Evolutionary conservation across 2,888 invertebrate genomes (phyloP), one percentile per base, ranked within the genome.

Genomic region (Chloroclystis v-ata): DNA sequence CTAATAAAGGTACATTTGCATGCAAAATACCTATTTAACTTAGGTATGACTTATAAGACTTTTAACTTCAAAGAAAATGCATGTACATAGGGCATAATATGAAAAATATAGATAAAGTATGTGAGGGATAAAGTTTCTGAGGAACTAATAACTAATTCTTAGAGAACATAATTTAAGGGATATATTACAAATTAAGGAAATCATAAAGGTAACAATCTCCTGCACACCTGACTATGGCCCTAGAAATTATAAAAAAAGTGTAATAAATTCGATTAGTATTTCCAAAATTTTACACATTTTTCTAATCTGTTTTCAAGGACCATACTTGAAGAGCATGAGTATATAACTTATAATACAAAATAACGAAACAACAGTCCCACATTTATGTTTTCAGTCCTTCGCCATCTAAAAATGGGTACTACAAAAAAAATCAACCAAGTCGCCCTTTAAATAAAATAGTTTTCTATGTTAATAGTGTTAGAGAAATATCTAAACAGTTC

Each of bases 361-460:
- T 28, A 50, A 46, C 39, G n/a, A 20, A 45, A 48, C 37, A 33
- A 49, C 33, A 43, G 39, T 37, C 20, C 35, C 37, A 37, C 28
- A 24, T 24, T 11, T 40, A 37, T 49, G 40, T 39, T 44, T 50
- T 49, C 47, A 48, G 52, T 48, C 45, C 35, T 45, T 43, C 49
- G 12, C 43, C 28, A 42, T 40, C 29, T 33, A 49, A 29, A 49
- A 43, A 47, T 30, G 24, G 37, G 14, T 29, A 30, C n/a, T n/a
- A n/a, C 24, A 52, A 49, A 49, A 35, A 39, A 32, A 33, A 43
- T 46, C 38, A 56, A 49, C 45, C 32, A 44, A 43, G 13, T 37
- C 37, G 26, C 40, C 13, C 30, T 42, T 47, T 54, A 57, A 52
- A 54, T 53, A 46, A 53, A 40, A 46, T 39, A 35, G 41, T 35